Evolutionary conservation across 2,797 vertebrate genomes (phyloP), one percentile per base, ranked within the genome.

Genomic region (Diglossa cyanea): DNA sequence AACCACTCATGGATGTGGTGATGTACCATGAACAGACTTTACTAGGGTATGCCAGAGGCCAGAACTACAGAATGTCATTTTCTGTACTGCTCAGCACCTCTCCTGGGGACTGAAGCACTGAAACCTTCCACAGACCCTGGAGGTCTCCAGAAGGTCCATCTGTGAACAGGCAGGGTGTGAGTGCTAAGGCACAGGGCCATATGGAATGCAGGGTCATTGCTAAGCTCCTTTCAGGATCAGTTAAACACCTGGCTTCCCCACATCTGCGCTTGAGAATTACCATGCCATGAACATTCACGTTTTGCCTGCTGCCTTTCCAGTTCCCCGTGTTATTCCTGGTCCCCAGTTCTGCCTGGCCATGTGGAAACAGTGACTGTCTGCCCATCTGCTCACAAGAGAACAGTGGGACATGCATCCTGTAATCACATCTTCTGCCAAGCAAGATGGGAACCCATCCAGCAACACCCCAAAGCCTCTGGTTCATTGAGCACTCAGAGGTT

Each of bases 151-250:
- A 63, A 84, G 51, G 53, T 48, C 76, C 70, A 45, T 66, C 85
- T 85, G 61, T 54, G 79, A 89, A 10, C 57, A 83, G 54, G 35
- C 40, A 35, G 17, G n/a, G 42, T 75, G 91, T 81, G 76, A 68
- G 45, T 74, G 54, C 70, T 78, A 93, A 93, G 66, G 60, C 81
- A 73, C 7, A 8, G 50, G 48, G 58, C 89, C 91, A 88, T 81
- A 55, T 87, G 92, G 91, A 62, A 44, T 9, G 6, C 37, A 67
- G 26, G 62, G 55, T 78, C 26, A 5, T 67, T 85, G 78, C 73
- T 75, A 66, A 91, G 39, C 76, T 81, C 44, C 58, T 84, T 70
- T 93, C 63, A 72, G 55, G 55, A 70, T 65, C 79, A 58, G 28
- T 62, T 73, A 17, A 61, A 67, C 39, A 60, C 20, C 37, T 4